A percentile compares a stretch with the other conserved stretches of the same genome.
phyloP scores from a whole-genome alignment of 2,888 invertebrate genomes.

The Trachelus iudaicus region DNA sequence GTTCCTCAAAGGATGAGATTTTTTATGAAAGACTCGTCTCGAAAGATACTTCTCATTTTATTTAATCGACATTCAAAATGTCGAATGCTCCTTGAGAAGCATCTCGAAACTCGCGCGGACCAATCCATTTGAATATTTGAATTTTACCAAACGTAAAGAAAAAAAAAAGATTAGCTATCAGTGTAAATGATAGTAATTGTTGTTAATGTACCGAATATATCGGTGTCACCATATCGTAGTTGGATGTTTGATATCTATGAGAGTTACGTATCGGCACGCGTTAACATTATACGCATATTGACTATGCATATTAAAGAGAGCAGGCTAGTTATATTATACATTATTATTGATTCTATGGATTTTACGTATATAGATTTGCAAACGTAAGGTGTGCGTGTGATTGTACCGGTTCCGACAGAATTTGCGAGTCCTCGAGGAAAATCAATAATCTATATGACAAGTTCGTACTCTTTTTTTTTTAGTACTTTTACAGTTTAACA shows the following conservation, averaged over 20 bases:
- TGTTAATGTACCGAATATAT: neutral
- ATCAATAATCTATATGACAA: neutral
- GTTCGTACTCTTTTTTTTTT: neutral
- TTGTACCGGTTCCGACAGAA: neutral
- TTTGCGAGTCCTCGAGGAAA: neutral
- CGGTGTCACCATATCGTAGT: neutral
- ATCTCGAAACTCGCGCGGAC: neutral
- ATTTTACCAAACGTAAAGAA: neutral
- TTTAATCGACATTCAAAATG: neutral
- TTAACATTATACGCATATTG: neutral
- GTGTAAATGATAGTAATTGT: neutral
- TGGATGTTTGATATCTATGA: neutral
- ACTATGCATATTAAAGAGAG: neutral
- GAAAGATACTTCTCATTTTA: neutral
- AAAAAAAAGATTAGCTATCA: neutral
- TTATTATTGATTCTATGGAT: neutral
- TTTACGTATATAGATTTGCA: neutral
- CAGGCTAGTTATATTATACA: neutral
- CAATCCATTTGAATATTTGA: neutral
- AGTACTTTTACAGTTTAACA: neutral
- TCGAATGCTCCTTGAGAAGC: neutral
- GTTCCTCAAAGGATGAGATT: neutral
- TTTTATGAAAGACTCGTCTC: neutral
- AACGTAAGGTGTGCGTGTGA: neutral
- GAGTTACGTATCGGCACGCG: neutral